Base-by-base conservation (phyloP, 2,113 vertebrate genomes). In the Lophius piscatorius region DNA sequence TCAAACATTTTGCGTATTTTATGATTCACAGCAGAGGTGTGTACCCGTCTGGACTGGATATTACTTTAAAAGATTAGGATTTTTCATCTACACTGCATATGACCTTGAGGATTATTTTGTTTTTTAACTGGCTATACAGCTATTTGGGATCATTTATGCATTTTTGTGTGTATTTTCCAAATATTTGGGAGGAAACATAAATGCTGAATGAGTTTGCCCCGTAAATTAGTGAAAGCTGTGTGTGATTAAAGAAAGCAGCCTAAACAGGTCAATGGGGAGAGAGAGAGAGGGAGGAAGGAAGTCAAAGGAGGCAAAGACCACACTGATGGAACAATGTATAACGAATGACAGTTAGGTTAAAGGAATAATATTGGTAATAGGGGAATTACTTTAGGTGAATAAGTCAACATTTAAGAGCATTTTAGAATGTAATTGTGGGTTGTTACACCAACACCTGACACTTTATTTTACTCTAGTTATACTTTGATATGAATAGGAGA, bases 291-390 rank as follows among this genome's bases (percentile, higher is more conserved):
- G 47, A 78, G 76, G 68, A 70, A 62, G 59, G 80, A 84, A 88
- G 82, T 88, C 86, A 91, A 88, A 91, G 82, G 87, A 90, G 85
- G 71, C 78, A 65, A 70, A 81, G 62, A 68, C 38, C 41, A 81
- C 63, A 70, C 48, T 64, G 16, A n/a, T n/a, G n/a, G n/a, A n/a
- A n/a, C n/a, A n/a, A n/a, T n/a, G 39, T 33, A 22, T 35, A 76
- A 58, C 26, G 28, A 74, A 48, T 24, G 33, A 66, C n/a, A 71
- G 36, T 18, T 42, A 40, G 23, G 38, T 63, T 47, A 72, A 58
- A 74, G 29, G 18, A 42, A 55, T 26, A 39, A 26, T 36, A 40
- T 48, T 58, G 4, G 18, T n/a, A 46, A 46, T 11, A 35, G 7
- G 36, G 50, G 23, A 3, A 54, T 63, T 24, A 76, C 38, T 46